Evolutionary conservation across 2,888 invertebrate genomes (phyloP).

Genomic region (Agriopis marginaria): DNA sequence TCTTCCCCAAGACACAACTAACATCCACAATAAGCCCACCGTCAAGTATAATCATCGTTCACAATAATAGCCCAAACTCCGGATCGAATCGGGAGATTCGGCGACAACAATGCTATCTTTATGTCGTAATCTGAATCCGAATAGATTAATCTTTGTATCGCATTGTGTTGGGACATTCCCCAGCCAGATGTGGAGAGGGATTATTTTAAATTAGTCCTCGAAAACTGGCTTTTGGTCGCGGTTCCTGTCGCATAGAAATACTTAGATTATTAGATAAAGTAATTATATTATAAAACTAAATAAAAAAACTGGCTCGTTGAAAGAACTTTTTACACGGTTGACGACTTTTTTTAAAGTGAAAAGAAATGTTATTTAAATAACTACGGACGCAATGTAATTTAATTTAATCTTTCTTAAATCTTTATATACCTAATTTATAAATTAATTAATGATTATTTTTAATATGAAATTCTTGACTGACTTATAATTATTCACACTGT

Average conservation of each 20-base stretch:
- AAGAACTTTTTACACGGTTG: too few species aligned
- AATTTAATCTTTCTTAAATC: too few species aligned
- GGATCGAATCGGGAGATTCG: slow-evolving; percentile 40
- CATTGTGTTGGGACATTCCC: slow-evolving; percentile 42
- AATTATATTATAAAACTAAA: too few species aligned
- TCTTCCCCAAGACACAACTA: slow-evolving; percentile 6
- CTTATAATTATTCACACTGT: too few species aligned
- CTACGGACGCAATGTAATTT: too few species aligned
- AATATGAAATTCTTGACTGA: too few species aligned
- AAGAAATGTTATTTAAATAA: too few species aligned
- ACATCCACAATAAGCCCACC: slow-evolving; percentile 25
- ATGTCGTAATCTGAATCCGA: slow-evolving; percentile 62
- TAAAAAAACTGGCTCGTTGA: too few species aligned
- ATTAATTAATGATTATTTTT: too few species aligned
- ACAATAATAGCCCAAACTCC: slow-evolving; percentile 37
- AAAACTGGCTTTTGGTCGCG: slow-evolving; percentile 14
- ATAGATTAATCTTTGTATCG: slow-evolving; percentile 57
- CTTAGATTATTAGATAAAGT: background rate
- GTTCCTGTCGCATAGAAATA: background rate
- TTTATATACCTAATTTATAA: too few species aligned
- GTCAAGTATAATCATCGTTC: slow-evolving; percentile 45
- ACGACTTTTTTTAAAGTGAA: too few species aligned
- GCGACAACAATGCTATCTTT: slow-evolving; percentile 49
- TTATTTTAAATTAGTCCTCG: slow-evolving; percentile 47
- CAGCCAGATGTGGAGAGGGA: slow-evolving; percentile 42